Percentiles rank a stretch among this genome's conserved stretches.
Conservation (phyloP, 2,113 vertebrate genomes). For the Carlito syrichta region DNA sequence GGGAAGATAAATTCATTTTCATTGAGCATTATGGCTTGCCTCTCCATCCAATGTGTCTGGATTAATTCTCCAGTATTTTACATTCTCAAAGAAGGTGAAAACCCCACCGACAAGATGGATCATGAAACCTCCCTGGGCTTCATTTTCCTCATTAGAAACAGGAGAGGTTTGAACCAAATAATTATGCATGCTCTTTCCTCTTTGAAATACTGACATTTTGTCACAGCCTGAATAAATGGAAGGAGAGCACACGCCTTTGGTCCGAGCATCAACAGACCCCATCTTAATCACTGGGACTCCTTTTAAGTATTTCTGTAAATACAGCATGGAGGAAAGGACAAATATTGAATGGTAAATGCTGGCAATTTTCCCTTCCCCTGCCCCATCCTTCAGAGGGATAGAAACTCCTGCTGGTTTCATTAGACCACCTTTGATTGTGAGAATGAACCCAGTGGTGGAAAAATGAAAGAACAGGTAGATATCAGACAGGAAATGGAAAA, state of each 20-base stretch:
- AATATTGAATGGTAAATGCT: accelerated
- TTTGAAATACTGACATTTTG: neutral
- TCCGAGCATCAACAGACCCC: accelerated
- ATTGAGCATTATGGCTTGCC: accelerated
- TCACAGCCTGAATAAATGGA: neutral
- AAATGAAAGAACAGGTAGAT: accelerated
- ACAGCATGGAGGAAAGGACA: neutral
- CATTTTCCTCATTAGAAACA: neutral
- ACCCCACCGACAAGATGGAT: neutral
- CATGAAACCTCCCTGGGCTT: neutral
- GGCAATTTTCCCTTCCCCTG: accelerated
- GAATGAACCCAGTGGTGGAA: neutral
- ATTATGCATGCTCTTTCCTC: neutral
- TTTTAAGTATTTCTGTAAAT: neutral
- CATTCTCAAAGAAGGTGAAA: neutral
- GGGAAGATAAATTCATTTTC: neutral
- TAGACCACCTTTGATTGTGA: neutral
- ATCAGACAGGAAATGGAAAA: neutral
- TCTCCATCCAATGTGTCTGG: accelerated
- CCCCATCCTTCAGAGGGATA: accelerated
- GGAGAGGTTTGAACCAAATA: neutral
- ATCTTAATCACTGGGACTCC: neutral
- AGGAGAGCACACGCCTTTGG: neutral
- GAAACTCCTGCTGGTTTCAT: too few relatives aligned
- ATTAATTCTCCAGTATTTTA: neutral